Evolutionary conservation across 2,113 vertebrate species (phyloP), one percentile per base, ranked within the genome.

Genomic region (Prolemur simus): DNA sequence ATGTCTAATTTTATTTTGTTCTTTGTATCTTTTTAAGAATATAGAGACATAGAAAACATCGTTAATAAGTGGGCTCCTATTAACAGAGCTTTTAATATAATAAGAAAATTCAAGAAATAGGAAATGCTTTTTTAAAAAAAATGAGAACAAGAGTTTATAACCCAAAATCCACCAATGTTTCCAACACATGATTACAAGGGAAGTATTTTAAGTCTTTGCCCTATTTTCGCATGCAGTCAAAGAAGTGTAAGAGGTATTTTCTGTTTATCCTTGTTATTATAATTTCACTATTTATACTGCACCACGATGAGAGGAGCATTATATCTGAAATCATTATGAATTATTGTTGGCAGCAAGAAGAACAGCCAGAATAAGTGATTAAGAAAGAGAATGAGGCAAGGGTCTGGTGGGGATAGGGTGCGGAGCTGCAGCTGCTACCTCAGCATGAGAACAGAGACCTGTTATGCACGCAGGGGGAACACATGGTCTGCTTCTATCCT

Each of bases 381-480:
- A 54, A 77, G 96, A 76, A 96, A 73, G 71, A 78, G 91, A 96
- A 83, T 3, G 45, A 95, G 83, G 83, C 68, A 84, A 91, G 68
- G 90, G 29, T 56, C 95, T 92, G 87, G 39, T 83, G 81, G 58
- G 93, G 93, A 84, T 73, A 71, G 64, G 87, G n/a, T 81, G 78
- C 0, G 0, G 52, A 32, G 91, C 69, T 89, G 21, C 95, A 98
- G 94, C 89, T 97, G 97, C 93, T 85, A 12, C 69, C 96, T 69
- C 97, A 97, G 93, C 95, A 21, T 88, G 97, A 96, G 95, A 91
- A 29, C 52, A 81, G 78, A 87, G 91, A 84, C 76, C 91, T 94
- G 89, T 94, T 80, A 73, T 45, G 86, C 18, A 71, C 0, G 0
- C 64, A 23, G 52, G 76, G 42, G 80, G 56, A 93, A 87, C 95